Base-by-base conservation (phyloP, 1,140 invertebrate genomes). In the Aphaenogaster ashmeadi region DNA sequence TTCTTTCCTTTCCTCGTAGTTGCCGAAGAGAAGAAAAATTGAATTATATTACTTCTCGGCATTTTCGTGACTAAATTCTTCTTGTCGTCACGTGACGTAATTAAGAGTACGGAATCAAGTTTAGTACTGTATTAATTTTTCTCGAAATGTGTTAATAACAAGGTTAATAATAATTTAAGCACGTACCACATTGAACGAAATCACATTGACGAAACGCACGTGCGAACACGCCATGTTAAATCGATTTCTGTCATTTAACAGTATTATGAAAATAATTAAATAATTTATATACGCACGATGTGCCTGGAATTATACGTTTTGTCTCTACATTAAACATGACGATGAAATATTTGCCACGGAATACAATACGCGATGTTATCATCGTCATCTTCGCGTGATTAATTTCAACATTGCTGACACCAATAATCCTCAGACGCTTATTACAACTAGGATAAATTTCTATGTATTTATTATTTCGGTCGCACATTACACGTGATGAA, bases 401-500 rank as follows among this genome's bases (percentile, higher is more conserved):
- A 54, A 80, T 69, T 54, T 69, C n/a, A 44, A 54, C n/a, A 18
- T 33, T 50, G 4, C 62, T 38, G 78, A 15, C 44, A 69, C 41
- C 36, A 27, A 80, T 80, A 27, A 69, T 27, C 2, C 52, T 41
- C 36, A 13, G n/a, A 58, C 50, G 52, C 27, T 27, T 33, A 47
- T 83, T 74, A 38, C 13, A 72, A 44, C 69, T 33, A 56, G 21
- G 21, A 44, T 75, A 84, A 84, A 84, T 84, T 84, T 75, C 80
- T 18, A 38, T 47, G 41, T 75, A 75, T 83, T 80, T 71, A 84
- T 84, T 84, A 62, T 84, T 84, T 75, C 44, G 69, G 18, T 4
- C 54, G 7, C 44, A 8, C 3, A 50, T 84, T 41, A 50, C 69
- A 50, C 33, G 54, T 84, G 72, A 60, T 36, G 56, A 60, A 75